Conservation (phyloP, 2,797 vertebrate species). For the Ibycter americanus region DNA sequence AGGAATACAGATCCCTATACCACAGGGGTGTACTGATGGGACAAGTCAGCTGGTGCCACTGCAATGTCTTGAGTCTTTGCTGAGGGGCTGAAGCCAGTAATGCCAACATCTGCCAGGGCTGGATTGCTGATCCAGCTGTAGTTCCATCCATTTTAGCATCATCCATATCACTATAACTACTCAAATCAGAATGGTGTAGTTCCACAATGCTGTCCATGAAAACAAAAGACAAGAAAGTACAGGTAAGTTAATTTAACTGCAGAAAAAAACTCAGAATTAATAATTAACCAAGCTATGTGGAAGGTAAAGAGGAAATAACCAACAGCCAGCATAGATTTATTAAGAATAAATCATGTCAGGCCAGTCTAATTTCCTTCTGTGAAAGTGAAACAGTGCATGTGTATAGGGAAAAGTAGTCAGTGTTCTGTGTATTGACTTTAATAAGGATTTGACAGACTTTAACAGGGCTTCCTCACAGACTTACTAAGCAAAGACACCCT, state of each 20-base stretch:
- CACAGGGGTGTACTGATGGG: neutral
- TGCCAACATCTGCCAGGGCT: neutral
- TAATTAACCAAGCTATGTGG: neutral
- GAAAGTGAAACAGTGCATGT: neutral
- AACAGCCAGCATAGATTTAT: neutral
- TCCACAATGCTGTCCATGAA: neutral
- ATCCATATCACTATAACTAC: neutral
- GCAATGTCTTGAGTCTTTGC: neutral
- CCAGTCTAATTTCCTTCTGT: neutral
- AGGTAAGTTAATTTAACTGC: neutral
- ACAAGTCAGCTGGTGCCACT: neutral
- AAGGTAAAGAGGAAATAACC: conserved; percentile 3
- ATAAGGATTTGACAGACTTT: neutral
- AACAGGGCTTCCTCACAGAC: neutral
- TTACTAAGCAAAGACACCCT: neutral
- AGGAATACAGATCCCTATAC: neutral
- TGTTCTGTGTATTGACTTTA: neutral
- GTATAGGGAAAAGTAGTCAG: neutral
- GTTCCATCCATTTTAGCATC: neutral
- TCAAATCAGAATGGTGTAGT: neutral
- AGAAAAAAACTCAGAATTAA: neutral
- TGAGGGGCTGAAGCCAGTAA: neutral
- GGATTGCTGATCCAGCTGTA: neutral
- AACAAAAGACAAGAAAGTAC: neutral
- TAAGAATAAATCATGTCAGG: conserved; percentile 19